phyloP scores from a whole-genome alignment of 2,113 vertebrate genomes.

The Stigmatopora argus region DNA sequence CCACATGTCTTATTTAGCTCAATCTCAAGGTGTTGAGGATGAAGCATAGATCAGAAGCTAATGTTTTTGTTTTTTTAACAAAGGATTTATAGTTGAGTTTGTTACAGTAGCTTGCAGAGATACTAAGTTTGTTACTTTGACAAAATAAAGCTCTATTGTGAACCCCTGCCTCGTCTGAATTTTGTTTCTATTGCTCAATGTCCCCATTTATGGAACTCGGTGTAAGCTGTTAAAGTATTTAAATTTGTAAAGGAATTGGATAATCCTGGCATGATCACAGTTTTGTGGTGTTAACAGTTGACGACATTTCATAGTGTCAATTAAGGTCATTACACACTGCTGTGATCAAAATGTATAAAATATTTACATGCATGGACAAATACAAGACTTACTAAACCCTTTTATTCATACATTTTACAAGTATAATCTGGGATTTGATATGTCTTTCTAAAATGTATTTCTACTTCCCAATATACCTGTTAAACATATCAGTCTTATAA shows the following conservation, averaged over 20 bases:
- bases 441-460: no score
- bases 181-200: neutral
- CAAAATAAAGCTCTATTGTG: constrained; percentile 69
- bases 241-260: no score
- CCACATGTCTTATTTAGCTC: constrained; percentile 45
- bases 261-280: no score
- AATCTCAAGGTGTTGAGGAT: constrained; percentile 27
- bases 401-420: no score
- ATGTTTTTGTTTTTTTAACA: constrained; percentile 28
- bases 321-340: no score
- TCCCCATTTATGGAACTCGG: neutral
- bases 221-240: no score
- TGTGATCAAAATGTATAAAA: no score
- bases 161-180: constrained; percentile 44
- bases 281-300: no score
- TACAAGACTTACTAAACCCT: no score
- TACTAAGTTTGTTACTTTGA: constrained; percentile 65
- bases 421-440: neutral
- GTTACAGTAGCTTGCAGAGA: constrained; percentile 70
- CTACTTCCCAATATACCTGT: neutral
- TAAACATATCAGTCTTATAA: neutral
- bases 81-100: constrained; percentile 54
- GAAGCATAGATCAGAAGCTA: constrained; percentile 44
- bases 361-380: no score
- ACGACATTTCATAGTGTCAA: no score